Evolutionary conservation across 2,888 invertebrate genomes (phyloP).

Genomic region (Apeira syringaria): DNA sequence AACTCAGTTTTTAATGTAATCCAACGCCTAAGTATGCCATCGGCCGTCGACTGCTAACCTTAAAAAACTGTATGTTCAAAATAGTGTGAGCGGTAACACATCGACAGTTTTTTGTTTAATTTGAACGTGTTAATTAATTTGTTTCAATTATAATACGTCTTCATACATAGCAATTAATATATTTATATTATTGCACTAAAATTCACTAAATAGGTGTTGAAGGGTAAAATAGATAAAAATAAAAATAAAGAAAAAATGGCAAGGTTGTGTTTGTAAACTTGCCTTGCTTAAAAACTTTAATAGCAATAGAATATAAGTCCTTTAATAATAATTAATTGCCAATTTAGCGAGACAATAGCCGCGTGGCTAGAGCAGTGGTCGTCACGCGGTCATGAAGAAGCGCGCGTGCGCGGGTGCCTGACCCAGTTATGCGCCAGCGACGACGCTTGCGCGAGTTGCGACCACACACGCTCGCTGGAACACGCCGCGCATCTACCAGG

Average conservation of each 20-base stretch:
- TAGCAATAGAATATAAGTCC: neutral
- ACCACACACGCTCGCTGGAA: slow-evolving; percentile 56
- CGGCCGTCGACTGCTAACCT: slow-evolving; percentile 66
- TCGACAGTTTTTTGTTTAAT: no score
- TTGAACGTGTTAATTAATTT: no score
- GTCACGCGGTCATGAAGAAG: slow-evolving; percentile 56
- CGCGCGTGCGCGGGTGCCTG: slow-evolving; percentile 70
- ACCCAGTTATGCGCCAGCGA: slow-evolving; percentile 69
- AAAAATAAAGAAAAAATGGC: no score
- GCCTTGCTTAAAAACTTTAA: neutral
- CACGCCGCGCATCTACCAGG: slow-evolving; percentile 47
- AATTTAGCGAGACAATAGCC: slow-evolving; percentile 17
- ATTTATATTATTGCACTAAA: no score
- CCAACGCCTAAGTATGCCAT: slow-evolving; percentile 72
- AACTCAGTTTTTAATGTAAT: slow-evolving; percentile 76
- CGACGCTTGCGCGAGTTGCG: slow-evolving; percentile 44
- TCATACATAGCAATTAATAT: no score
- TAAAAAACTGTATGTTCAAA: slow-evolving; percentile 51
- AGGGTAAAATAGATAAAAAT: no score
- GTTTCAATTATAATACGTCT: no score
- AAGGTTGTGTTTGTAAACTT: no score
- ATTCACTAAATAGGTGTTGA: no score
- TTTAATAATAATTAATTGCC: slow-evolving; percentile 7
- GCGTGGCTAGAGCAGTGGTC: slow-evolving; percentile 30
- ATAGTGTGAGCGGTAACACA: slow-evolving; percentile 37